A percentile compares a stretch with the other conserved stretches of the same genome.
Conservation (phyloP, 2,888 invertebrate genomes). For the Eupithecia dodoneata region DNA sequence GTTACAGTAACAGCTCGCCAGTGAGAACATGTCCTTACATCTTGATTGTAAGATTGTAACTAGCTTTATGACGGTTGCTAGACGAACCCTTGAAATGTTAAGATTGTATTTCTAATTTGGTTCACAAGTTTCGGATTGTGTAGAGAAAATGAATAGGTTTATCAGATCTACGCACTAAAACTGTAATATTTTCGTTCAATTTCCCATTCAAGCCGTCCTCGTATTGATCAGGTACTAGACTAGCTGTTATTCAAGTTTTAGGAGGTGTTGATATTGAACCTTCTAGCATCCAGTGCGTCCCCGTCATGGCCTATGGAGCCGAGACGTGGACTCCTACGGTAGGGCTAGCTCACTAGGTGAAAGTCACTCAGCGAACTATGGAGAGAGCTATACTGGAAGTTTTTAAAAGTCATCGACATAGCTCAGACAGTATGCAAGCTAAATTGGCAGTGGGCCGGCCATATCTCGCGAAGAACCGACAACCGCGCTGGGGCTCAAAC, state of each 20-base stretch:
- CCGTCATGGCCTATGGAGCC: too few relatives aligned
- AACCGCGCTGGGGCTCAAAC: too few relatives aligned
- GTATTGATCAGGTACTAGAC: background rate
- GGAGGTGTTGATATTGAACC: too few relatives aligned
- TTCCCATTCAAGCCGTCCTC: background rate
- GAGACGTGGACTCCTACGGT: too few relatives aligned
- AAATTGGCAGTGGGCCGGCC: too few relatives aligned
- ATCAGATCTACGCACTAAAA: background rate
- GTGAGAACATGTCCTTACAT: slow-evolving; percentile 5
- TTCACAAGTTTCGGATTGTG: background rate
- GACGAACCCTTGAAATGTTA: background rate
- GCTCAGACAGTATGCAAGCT: too few relatives aligned
- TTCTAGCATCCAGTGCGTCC: too few relatives aligned
- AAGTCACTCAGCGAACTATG: too few relatives aligned
- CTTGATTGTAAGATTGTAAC: slow-evolving; percentile 28
- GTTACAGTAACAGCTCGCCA: background rate
- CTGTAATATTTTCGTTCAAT: background rate
- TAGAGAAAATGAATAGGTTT: background rate
- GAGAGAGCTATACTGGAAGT: too few relatives aligned
- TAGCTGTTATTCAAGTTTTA: background rate
- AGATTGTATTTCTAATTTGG: slow-evolving; percentile 10
- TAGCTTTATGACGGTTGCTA: slow-evolving; percentile 22
- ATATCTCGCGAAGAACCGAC: too few relatives aligned
- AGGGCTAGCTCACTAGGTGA: too few relatives aligned
- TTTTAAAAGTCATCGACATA: too few relatives aligned